These are phyloP conservation scores for Semotilus atromaculatus DNA, from an alignment of 2,797 vertebrate genomes.

Conservation along the genomic window DNA sequence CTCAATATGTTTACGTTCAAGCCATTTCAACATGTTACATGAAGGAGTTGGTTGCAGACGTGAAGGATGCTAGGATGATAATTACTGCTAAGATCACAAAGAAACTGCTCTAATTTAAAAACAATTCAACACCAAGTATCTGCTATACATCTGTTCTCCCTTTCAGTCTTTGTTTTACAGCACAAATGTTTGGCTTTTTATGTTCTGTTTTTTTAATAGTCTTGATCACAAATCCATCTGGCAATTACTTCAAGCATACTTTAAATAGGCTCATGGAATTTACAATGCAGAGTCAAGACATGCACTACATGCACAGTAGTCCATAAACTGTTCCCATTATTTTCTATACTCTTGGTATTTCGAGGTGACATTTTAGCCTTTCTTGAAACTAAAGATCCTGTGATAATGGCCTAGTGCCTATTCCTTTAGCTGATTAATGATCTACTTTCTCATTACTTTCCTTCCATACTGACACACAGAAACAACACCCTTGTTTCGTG, in stretches of 20 bases:
- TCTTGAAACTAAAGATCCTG: neutral
- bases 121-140: slow-evolving; percentile 46
- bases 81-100: slow-evolving; percentile 70
- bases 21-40: slow-evolving; percentile 48
- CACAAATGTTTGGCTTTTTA: slow-evolving; percentile 65
- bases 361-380: neutral
- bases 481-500: slow-evolving; percentile 49
- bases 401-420: neutral
- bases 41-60: slow-evolving; percentile 25
- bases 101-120: slow-evolving; percentile 73
- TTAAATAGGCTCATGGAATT: slow-evolving; percentile 60
- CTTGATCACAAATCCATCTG: slow-evolving; percentile 65
- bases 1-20: slow-evolving; percentile 30
- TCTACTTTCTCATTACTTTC: slow-evolving; percentile 23
- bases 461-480: neutral
- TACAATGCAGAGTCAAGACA: slow-evolving; percentile 54
- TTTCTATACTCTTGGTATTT: slow-evolving; percentile 6
- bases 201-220: slow-evolving; percentile 62
- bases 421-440: neutral
- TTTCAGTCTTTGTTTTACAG: slow-evolving; percentile 60
- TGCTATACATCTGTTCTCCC: slow-evolving; percentile 67
- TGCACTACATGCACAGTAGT: slow-evolving; percentile 65
- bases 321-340: slow-evolving; percentile 60
- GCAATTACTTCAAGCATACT: slow-evolving; percentile 65
- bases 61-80: slow-evolving; percentile 62